These are phyloP conservation scores for Fissipunctia ypsillon DNA, from an alignment of 2,888 invertebrate genomes.

Conservation along the genomic window DNA sequence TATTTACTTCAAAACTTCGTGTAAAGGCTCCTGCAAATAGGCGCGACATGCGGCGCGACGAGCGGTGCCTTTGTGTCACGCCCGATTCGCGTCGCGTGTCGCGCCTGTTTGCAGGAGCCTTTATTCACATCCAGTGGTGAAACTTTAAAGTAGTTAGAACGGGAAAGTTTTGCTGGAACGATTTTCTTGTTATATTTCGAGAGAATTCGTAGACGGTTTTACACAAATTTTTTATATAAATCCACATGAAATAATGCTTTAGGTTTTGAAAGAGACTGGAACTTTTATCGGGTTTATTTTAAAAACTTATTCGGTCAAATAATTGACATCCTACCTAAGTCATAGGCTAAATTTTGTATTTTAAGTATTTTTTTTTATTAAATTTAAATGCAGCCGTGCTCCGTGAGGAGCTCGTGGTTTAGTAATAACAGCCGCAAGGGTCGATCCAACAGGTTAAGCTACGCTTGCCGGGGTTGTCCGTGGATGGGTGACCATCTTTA, in stretches of 20 bases:
- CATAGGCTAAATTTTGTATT: no score
- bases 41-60: no score
- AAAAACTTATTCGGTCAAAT: background rate
- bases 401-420: no score
- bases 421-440: no score
- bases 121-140: slow-evolving; percentile 22
- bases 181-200: slow-evolving; percentile 14
- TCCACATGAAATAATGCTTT: background rate
- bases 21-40: no score
- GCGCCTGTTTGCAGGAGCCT: no score
- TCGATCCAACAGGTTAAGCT: no score
- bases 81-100: no score
- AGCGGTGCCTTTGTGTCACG: no score
- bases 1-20: slow-evolving; percentile 37
- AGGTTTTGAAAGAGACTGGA: background rate
- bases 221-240: background rate
- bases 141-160: slow-evolving; percentile 26
- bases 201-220: background rate
- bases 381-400: no score
- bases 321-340: background rate
- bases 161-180: slow-evolving; percentile 37
- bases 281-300: background rate
- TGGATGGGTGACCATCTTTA: no score
- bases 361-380: background rate
- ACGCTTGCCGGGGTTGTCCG: no score